Evolutionary conservation across 64 coral and sea anemone genomes (phyloP), one percentile per base, ranked within the genome.

Genomic region (Acropora tenuis): DNA sequence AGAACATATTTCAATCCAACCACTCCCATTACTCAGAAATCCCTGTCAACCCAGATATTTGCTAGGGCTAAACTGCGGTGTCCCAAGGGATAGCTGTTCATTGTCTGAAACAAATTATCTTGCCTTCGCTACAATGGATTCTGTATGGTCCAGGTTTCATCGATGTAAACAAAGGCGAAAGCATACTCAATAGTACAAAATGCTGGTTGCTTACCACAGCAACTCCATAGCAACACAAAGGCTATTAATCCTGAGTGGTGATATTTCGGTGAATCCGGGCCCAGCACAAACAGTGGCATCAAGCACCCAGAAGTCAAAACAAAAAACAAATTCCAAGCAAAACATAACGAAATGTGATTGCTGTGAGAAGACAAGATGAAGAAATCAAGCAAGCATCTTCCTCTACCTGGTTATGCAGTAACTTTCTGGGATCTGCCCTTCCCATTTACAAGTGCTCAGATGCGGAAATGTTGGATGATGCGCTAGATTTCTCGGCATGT

Each of bases 371-470:
- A 82, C 79, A 48, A 82, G 50, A 82, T 53, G 79, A 82, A 82
- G 68, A 72, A 72, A 82, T 55, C 79, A 82, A 82, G 48, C 79
- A 82, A 58, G 79, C 48, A 82, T 72, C 68, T 72, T 72, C 68
- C 68, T 72, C 68, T 72, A 72, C 68, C 68, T 72, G 68, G 68
- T 72, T 72, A 72, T 72, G 9, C 55, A 55, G 52, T 86, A 86
- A 86, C 83, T 86, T 63, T 71, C 83, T 86, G 87, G 87, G 87
- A 89, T 89, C 72, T 49, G 87, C 55, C 78, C 74, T 89, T 18
- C 73, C 87, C 30, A 77, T 89, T 50, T 89, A 89, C 55, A 89
- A 89, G 53, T 89, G 40, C 87, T 61, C 87, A 10, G 87, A 89
- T 61, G 55, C 18, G 44, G 87, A 78, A 78, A 55, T 89, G 45